Conservation (phyloP, 1,140 invertebrate genomes). For the Lamellibrachia luymesi region DNA sequence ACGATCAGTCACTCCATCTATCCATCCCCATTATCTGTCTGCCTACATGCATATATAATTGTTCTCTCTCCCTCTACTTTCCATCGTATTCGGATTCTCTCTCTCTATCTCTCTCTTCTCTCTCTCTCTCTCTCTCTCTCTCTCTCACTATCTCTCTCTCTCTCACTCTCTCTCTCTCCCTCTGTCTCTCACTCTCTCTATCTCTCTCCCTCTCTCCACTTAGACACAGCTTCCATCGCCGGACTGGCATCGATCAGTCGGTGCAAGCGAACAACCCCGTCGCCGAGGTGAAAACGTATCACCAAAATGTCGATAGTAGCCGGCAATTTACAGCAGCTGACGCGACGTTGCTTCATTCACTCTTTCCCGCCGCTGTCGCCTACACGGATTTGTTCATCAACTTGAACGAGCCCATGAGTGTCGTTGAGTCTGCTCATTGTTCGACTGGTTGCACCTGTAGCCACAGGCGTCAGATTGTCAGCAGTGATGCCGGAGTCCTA, state of each 20-base stretch:
- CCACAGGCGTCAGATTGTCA: neutral
- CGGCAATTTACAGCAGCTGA: conserved; percentile 6
- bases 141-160: neutral
- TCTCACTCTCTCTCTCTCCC: neutral
- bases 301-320: neutral
- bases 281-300: neutral
- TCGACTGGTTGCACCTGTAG: neutral
- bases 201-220: neutral
- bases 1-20: neutral
- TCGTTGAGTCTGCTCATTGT: neutral
- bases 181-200: neutral
- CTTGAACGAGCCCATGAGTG: neutral
- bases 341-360: neutral
- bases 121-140: no score
- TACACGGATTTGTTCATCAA: neutral
- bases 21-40: neutral
- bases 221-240: neutral
- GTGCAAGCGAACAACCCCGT: neutral
- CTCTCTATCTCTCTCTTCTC: no score
- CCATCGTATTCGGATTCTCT: no score
- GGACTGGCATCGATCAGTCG: neutral
- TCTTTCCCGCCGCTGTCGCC: neutral
- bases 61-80: no score
- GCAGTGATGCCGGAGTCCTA: neutral
- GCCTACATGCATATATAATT: no score